Evolutionary conservation across 1,140 invertebrate genomes (phyloP).

Genomic region (Yoshiicerus persimilis): DNA sequence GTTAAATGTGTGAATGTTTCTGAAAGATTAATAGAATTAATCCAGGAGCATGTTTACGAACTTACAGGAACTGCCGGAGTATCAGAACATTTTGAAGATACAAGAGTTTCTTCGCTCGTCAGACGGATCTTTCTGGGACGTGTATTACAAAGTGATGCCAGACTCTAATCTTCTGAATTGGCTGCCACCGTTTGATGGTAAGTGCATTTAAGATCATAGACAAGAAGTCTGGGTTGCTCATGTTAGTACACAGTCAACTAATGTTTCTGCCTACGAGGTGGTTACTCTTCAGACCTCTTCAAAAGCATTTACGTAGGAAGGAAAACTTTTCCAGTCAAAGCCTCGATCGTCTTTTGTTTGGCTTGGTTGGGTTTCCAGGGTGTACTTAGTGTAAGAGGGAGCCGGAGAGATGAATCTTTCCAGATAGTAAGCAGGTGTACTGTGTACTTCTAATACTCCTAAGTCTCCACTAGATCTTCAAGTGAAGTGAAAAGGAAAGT

Average conservation of each 20-base stretch:
- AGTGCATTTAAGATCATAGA: conserved; percentile 45
- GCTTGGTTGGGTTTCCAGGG: neutral
- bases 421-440: neutral
- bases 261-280: neutral
- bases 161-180: conserved; percentile 71
- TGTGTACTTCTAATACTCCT: neutral
- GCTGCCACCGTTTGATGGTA: conserved; percentile 78
- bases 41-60: neutral
- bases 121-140: conserved; percentile 70
- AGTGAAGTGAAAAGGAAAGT: conserved; percentile 9
- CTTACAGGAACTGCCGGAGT: conserved; percentile 71
- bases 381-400: neutral
- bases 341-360: neutral
- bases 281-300: neutral
- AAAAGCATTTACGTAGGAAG: neutral
- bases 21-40: conserved; percentile 19
- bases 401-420: neutral
- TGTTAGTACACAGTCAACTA: neutral
- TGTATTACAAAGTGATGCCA: conserved; percentile 71
- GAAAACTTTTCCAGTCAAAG: conserved; percentile 1
- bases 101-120: conserved; percentile 68
- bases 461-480: neutral
- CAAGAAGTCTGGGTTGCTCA: neutral
- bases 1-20: neutral
- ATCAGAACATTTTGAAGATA: conserved; percentile 65